phyloP scores from a whole-genome alignment of 2,888 invertebrate species.

The Psylliodes chrysocephalus region DNA sequence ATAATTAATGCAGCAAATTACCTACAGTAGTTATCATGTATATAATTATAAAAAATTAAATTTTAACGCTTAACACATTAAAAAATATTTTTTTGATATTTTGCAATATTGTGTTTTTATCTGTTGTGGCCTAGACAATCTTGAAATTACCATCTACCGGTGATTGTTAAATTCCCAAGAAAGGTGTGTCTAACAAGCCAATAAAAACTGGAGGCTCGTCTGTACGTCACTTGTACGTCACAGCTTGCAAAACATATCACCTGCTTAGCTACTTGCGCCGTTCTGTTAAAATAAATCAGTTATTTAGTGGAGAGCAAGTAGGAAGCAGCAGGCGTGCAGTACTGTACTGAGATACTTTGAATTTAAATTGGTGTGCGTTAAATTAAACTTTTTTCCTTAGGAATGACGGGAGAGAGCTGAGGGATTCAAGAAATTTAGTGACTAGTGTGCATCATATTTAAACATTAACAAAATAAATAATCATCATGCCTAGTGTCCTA shows the following conservation, averaged over 20 bases:
- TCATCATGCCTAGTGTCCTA: slow-evolving; percentile 7
- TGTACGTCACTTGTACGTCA: slow-evolving; percentile 47
- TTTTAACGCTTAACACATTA: not conserved
- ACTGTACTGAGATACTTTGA: slow-evolving; percentile 18
- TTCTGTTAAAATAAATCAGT: slow-evolving; percentile 43
- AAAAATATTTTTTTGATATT: not conserved
- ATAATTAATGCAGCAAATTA: too few relatives aligned
- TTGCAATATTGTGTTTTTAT: slow-evolving; percentile 17
- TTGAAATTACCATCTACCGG: slow-evolving; percentile 34
- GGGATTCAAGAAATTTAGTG: not conserved
- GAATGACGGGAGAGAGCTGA: slow-evolving; percentile 38
- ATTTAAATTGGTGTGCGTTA: slow-evolving; percentile 33
- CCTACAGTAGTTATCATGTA: too few relatives aligned
- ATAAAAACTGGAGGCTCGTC: slow-evolving; percentile 44
- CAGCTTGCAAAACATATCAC: slow-evolving; percentile 48
- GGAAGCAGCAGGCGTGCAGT: slow-evolving; percentile 35
- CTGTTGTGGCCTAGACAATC: slow-evolving; percentile 36
- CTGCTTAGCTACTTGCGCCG: slow-evolving; percentile 45
- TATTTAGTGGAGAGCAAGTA: slow-evolving; percentile 21
- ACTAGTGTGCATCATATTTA: not conserved
- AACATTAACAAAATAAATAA: slow-evolving; percentile 17
- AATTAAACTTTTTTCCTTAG: slow-evolving; percentile 41
- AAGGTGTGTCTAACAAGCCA: slow-evolving; percentile 44
- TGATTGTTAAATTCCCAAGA: slow-evolving; percentile 39
- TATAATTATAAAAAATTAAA: too few relatives aligned